Evolutionary conservation across 2,888 invertebrate species (phyloP), one percentile per base, ranked within the genome.

Genomic region (Sthenelais limicola): DNA sequence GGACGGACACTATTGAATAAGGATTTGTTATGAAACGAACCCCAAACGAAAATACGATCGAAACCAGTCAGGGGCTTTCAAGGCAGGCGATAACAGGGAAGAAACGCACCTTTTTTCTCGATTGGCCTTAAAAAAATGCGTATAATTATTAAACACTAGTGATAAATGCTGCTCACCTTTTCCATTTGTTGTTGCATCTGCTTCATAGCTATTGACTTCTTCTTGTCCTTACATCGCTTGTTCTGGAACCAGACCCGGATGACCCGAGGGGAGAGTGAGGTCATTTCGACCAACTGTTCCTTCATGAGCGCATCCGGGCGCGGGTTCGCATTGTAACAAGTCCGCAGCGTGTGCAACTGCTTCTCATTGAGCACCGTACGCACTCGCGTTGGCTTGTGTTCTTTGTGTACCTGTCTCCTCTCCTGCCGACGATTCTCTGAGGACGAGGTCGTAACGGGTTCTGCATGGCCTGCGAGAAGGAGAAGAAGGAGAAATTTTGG

Each of bases 281-380:
- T 99, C 98, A 98, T 97, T 90, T 99, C 98, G 51, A 98, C 98
- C 77, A 99, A 91, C 88, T 98, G 98, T 88, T 99, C 99, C 90
- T 99, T 99, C 96, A 98, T 97, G 76, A 98, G 91, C 49, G 99
- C 98, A 89, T 99, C 99, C 48, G 99, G 99, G 68, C 99, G 91
- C 73, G 98, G 97, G 90, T 99, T 99, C 73, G 97, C 96, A 74
- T 94, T 94, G 90, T 99, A 99, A 89, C 98, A 98, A 76, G 97
- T 97, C 90, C 98, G 92, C 82, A 99, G 90, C 7, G 98, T 99
- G 89, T 97, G 97, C 81, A 99, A 91, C 88, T 99, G 99, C 88
- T 97, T 97, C 89, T 99, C 99, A 89, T 98, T 99, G 76, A 99
- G 92, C 47, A 99, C 99, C 1, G 99, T 99, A 78, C 99, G 92